phyloP scores from a whole-genome alignment of 2,888 invertebrate genomes.

The Sminthurinus aureus region DNA sequence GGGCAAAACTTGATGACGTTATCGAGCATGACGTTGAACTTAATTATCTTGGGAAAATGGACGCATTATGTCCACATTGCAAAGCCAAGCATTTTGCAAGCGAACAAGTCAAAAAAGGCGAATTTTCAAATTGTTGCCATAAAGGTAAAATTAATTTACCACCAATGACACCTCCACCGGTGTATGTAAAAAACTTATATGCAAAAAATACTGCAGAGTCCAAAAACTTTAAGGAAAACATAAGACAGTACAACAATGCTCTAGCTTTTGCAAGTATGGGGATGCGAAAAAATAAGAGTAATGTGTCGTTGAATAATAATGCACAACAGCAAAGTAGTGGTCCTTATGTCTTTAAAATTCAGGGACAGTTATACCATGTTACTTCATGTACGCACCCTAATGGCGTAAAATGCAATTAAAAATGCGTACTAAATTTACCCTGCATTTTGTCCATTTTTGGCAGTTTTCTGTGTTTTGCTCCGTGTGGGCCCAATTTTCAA shows the following conservation, averaged over 20 bases:
- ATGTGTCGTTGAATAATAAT: not conserved
- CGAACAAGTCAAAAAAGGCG: not conserved
- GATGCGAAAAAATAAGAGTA: not conserved
- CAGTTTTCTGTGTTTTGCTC: too few relatives aligned
- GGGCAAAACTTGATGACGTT: not conserved
- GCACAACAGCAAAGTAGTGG: not conserved
- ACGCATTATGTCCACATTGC: not conserved
- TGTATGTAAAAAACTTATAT: not conserved
- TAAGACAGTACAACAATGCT: not conserved
- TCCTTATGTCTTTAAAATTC: not conserved
- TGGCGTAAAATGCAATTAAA: too few relatives aligned
- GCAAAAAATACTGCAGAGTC: too few relatives aligned
- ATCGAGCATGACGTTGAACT: not conserved
- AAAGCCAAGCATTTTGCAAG: not conserved
- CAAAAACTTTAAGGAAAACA: not conserved
- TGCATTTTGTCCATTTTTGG: too few relatives aligned
- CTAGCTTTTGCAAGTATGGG: not conserved
- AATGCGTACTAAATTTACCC: too few relatives aligned
- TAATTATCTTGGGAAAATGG: not conserved
- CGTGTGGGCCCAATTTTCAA: too few relatives aligned
- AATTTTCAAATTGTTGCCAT: constrained; percentile 5
- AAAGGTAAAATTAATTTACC: not conserved
- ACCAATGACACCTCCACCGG: not conserved
- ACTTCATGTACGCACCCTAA: not conserved
- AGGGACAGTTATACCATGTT: not conserved